These are phyloP conservation scores for Sphaerodactylus townsendi DNA, from an alignment of 2,113 vertebrate genomes.

Conservation along the genomic window DNA sequence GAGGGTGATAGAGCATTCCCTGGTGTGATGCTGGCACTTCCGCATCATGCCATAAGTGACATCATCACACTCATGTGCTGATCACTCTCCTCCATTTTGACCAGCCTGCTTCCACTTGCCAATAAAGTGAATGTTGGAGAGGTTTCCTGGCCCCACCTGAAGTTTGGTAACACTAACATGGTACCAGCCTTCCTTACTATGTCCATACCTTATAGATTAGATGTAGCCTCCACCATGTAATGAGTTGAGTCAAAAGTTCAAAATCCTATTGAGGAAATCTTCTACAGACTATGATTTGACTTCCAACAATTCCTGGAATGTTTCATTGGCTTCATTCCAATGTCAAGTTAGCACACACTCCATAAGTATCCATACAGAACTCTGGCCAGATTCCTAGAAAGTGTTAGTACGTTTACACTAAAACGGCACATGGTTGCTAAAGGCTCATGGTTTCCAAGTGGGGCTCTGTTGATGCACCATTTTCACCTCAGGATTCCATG, in stretches of 20 bases:
- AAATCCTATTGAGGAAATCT: background rate
- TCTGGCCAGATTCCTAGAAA: background rate
- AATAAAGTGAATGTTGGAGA: no score
- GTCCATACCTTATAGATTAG: background rate
- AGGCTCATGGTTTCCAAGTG: background rate
- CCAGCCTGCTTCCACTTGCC: no score
- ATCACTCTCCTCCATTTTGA: no score
- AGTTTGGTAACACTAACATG: background rate
- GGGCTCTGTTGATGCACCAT: no score
- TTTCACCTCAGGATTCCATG: background rate
- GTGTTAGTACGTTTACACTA: background rate
- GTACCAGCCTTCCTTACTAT: background rate
- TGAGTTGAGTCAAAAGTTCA: background rate
- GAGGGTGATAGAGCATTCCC: no score
- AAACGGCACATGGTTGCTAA: background rate
- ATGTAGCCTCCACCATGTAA: background rate
- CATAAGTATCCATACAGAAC: background rate
- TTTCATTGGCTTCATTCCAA: background rate
- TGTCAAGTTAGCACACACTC: background rate
- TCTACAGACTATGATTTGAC: background rate
- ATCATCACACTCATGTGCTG: no score
- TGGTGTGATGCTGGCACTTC: no score
- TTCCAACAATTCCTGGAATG: background rate
- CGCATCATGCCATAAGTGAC: no score
- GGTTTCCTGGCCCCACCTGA: no score